phyloP scores from a whole-genome alignment of 2,888 invertebrate species.

The Eupithecia centaureata region DNA sequence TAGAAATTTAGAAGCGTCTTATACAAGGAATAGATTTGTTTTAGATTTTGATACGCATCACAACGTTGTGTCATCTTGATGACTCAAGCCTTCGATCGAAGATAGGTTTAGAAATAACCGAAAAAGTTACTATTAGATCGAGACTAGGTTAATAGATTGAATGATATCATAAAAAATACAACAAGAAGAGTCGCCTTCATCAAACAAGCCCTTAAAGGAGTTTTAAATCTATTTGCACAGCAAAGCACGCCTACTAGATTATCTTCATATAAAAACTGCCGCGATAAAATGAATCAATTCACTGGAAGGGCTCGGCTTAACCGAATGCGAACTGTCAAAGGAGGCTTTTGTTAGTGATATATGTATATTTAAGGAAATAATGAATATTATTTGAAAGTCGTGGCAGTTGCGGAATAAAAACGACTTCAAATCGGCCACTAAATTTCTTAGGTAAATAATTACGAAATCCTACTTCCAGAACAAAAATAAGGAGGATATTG shows the following conservation, averaged over 20 bases:
- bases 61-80: background rate
- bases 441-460: too few relatives aligned
- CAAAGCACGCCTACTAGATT: slow-evolving; percentile 48
- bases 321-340: slow-evolving; percentile 27
- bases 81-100: background rate
- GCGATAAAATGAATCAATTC: slow-evolving; percentile 40
- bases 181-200: slow-evolving; percentile 1
- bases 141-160: background rate
- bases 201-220: slow-evolving; percentile 35
- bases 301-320: slow-evolving; percentile 34
- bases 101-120: background rate
- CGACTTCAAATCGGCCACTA: too few relatives aligned
- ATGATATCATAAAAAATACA: background rate
- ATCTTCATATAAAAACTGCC: slow-evolving; percentile 41
- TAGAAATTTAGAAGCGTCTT: too few relatives aligned
- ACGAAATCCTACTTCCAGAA: too few relatives aligned
- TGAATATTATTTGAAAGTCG: too few relatives aligned
- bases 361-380: background rate
- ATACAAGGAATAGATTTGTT: background rate
- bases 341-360: slow-evolving; percentile 9
- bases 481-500: too few relatives aligned
- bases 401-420: too few relatives aligned
- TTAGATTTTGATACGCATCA: background rate
- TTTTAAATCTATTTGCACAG: slow-evolving; percentile 56
- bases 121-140: background rate